phyloP scores from a whole-genome alignment of 2,113 vertebrate species.

The Charadrius vociferus region DNA sequence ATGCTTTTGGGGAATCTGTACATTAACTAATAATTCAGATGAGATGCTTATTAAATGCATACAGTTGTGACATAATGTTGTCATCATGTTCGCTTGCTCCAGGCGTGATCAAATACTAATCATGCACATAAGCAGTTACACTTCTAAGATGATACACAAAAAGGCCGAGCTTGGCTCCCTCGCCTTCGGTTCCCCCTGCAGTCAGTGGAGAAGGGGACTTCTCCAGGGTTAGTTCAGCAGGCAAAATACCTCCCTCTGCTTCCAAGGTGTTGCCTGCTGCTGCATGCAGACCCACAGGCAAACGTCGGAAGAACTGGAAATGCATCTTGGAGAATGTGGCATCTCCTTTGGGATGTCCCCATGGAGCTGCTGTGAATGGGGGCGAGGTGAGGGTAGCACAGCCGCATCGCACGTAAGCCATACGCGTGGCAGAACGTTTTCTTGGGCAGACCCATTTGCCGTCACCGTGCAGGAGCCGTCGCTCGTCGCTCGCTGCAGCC shows the following conservation, averaged over 20 bases:
- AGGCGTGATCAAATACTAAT: not conserved
- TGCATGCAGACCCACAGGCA: not conserved
- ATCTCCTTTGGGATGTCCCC: not conserved
- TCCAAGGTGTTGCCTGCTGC: not conserved
- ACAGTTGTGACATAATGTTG: constrained; percentile 25
- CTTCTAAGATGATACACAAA: not conserved
- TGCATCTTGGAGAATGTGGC: not conserved
- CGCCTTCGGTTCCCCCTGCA: not conserved
- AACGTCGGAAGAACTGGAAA: not conserved
- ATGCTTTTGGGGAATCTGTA: constrained; percentile 19
- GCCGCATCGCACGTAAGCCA: not conserved
- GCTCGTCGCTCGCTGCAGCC: fast-evolving
- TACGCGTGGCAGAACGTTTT: fast-evolving
- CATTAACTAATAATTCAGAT: constrained; percentile 44
- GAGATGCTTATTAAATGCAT: constrained; percentile 59
- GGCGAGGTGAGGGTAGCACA: not conserved
- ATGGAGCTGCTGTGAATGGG: fast-evolving
- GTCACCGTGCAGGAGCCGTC: fast-evolving
- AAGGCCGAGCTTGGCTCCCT: not conserved
- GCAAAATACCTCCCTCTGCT: not conserved
- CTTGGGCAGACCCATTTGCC: not conserved
- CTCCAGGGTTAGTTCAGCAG: not conserved
- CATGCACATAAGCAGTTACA: not conserved
- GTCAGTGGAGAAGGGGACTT: not conserved
- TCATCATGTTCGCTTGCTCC: not conserved